Evolutionary conservation across 2,113 vertebrate genomes (phyloP), one percentile per base, ranked within the genome.

Genomic region (Barnardius zonarius): DNA sequence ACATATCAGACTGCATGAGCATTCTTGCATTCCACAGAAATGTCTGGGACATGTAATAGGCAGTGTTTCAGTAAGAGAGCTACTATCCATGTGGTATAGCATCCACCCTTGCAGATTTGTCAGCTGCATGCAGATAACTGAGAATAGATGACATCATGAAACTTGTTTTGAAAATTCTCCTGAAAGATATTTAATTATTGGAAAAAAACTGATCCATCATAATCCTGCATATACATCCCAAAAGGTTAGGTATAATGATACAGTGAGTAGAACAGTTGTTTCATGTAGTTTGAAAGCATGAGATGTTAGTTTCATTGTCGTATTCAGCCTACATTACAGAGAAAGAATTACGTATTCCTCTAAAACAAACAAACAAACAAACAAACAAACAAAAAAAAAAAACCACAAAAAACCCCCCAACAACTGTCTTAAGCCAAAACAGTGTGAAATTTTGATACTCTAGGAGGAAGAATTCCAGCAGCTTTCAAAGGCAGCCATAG

Each of bases 401-500:
- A 20, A n/a, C 13, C 33, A 10, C 37, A 37, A 37, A 37, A 13
- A n/a, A 20, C n/a, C 13, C 33, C 37, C 37, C 37, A 37, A 37
- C 37, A 37, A 10, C 33, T 33, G 61, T 2, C 43, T 87, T 67
- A 69, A 81, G 15, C 11, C 2, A 44, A 81, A 43, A 84, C 11
- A 13, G 3, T 33, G 17, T 43, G 23, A 82, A 62, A 54, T 43
- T 49, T 75, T 10, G 0, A 5, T 69, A 31, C 5, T 46, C 6
- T 24, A 62, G 27, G 66, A 86, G 22, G 27, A 76, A 85, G 27
- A 79, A 54, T 35, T 44, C 17, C 55, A 90, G 8, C 13, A 81
- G 19, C 9, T 19, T 72, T 79, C 43, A 67, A 59, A 37, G 0
- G 0, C 7, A 63, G 28, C 14, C 18, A 10, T 17, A 6, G 23